Base-by-base conservation (phyloP, 2,113 vertebrate species). In the Spizaetus ornatus region DNA sequence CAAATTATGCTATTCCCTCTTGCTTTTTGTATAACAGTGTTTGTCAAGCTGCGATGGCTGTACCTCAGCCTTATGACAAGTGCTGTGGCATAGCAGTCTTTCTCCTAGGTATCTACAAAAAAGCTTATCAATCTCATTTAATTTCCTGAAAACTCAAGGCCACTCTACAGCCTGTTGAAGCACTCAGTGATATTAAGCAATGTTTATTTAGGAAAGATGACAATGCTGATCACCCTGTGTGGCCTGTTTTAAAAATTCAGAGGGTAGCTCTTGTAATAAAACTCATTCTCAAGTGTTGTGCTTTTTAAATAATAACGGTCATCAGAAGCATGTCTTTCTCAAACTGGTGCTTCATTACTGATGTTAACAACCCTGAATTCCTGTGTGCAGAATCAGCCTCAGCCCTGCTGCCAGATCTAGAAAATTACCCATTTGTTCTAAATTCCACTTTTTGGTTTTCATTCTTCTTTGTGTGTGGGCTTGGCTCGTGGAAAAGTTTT, bases 11-110 rank as follows among this genome's bases (percentile, higher is more conserved):
- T 3, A 3, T 48, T 67, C 14, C 32, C 7, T 82, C 40, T 61
- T 55, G 22, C 22, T 76, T 78, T 86, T 67, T 69, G 4, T 63
- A 6, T 34, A 40, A 36, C 3, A 4, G 10, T 18, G 20, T 36
- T 90, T 42, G 6, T 65, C 43, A 82, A 52, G 12, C 52, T 52
- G 27, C 0, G 0, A 43, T n/a, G 32, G 19, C 10, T 53, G 22
- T 26, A 45, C 19, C 15, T 86, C 34, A 40, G 11, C 81, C 38
- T 63, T 74, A 76, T 27, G 52, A 78, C 47, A 86, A 86, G 20
- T 23, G 15, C 17, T 82, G 48, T 34, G 65, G 78, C 12, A 22
- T 20, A 32, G 14, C 45, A 62, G 27, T 52, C 32, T 47, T 83
- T 91, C n/a, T 71, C 23, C 12, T 18, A 67, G 12, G 3, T 32